Percentiles rank a stretch among this genome's conserved stretches.
Conservation (phyloP, 2,113 vertebrate genomes). For the Monopterus albus region DNA sequence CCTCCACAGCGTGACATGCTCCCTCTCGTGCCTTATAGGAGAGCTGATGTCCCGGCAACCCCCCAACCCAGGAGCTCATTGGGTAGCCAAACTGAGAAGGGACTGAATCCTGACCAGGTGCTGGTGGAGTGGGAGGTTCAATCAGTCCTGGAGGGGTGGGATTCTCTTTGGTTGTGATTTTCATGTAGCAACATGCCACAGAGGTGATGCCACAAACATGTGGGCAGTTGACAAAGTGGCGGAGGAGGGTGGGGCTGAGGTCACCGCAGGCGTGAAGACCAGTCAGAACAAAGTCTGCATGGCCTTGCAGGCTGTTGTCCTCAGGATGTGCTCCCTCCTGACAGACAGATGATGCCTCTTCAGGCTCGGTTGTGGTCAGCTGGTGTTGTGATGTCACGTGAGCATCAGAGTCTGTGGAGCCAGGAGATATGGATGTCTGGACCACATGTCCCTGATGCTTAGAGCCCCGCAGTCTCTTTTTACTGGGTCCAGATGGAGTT, state of each 20-base stretch:
- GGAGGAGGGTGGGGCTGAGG: slow-evolving; percentile 89
- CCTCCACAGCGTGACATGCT: slow-evolving; percentile 92
- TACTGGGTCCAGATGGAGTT: slow-evolving; percentile 40
- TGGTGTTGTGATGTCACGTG: background rate
- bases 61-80: slow-evolving; percentile 85
- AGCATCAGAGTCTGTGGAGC: background rate
- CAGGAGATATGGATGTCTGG: background rate
- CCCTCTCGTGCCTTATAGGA: slow-evolving; percentile 91
- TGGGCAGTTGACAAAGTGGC: slow-evolving; percentile 86
- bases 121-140: background rate
- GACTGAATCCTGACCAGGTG: fast-evolving
- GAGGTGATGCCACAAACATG: slow-evolving; percentile 86
- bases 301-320: background rate
- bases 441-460: background rate
- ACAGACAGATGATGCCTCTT: too few species aligned
- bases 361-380: background rate
- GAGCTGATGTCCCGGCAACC: slow-evolving; percentile 81
- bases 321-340: background rate
- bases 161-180: slow-evolving; percentile 83
- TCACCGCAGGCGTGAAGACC: slow-evolving; percentile 94
- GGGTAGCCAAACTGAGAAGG: slow-evolving; percentile 84
- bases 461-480: slow-evolving; percentile 62
- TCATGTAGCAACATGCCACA: slow-evolving; percentile 96
- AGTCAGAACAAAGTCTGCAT: slow-evolving; percentile 82
- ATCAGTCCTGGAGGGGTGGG: slow-evolving; percentile 60